Percentiles rank a stretch among this genome's conserved stretches.
Conservation (phyloP, 2,888 invertebrate genomes). For the Lepidochrysops patricia region DNA sequence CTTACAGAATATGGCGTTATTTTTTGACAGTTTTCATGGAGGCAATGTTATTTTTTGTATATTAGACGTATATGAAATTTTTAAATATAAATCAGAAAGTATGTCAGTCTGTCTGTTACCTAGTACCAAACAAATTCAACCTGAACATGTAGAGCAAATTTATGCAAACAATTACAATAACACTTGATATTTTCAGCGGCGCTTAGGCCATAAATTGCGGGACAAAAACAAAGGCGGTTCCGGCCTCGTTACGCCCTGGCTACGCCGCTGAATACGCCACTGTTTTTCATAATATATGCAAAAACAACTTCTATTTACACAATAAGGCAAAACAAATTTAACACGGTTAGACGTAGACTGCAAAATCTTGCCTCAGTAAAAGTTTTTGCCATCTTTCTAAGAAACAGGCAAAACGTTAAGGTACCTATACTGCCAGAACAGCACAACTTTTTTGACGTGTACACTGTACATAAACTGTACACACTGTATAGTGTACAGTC, state of each 20-base stretch:
- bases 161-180: background rate
- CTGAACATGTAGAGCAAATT: background rate
- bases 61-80: background rate
- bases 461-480: too few relatives aligned
- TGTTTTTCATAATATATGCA: conserved; percentile 12
- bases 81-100: background rate
- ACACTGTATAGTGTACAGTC: too few relatives aligned
- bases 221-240: conserved; percentile 41
- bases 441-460: too few relatives aligned
- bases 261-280: conserved; percentile 16
- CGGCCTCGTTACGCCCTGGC: conserved; percentile 34
- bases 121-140: background rate
- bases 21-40: too few relatives aligned
- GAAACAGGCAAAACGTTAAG: too few relatives aligned
- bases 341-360: too few relatives aligned
- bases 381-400: too few relatives aligned
- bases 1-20: too few relatives aligned
- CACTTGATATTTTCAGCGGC: background rate
- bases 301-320: conserved; percentile 1
- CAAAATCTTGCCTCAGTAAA: too few relatives aligned
- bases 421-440: too few relatives aligned
- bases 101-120: too few relatives aligned
- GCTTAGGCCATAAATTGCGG: conserved; percentile 6
- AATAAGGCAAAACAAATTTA: background rate
- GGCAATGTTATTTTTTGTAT: too few relatives aligned